A percentile compares a stretch with the other conserved stretches of the same genome.
phyloP scores from a whole-genome alignment of 2,888 invertebrate species.

The Thumatha senex region DNA sequence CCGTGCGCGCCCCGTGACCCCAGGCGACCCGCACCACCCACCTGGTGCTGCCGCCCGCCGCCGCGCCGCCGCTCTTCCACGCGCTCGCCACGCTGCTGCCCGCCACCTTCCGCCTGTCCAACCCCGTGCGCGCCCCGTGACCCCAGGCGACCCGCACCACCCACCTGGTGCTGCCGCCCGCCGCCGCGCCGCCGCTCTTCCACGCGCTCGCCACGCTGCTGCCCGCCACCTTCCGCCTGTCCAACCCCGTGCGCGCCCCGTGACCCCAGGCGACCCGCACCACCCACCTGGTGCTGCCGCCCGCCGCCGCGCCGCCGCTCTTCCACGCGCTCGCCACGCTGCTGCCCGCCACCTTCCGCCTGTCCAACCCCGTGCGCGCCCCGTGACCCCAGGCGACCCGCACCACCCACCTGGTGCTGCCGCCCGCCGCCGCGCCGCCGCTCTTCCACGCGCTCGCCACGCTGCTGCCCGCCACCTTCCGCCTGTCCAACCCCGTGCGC shows the following conservation, averaged over 20 bases:
- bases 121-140: constrained; percentile 87
- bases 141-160: too few species aligned
- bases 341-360: constrained; percentile 96
- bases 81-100: constrained; percentile 94
- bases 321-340: constrained; percentile 92
- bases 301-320: constrained; percentile 78
- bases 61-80: constrained; percentile 86
- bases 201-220: constrained; percentile 91
- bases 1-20: constrained; percentile 82
- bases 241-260: constrained; percentile 91
- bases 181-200: constrained; percentile 86
- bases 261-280: not conserved
- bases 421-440: constrained; percentile 69
- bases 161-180: constrained; percentile 42
- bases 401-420: constrained; percentile 48
- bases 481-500: constrained; percentile 96
- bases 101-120: constrained; percentile 96
- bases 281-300: constrained; percentile 41
- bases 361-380: constrained; percentile 94
- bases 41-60: constrained; percentile 42
- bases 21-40: too few species aligned
- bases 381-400: not conserved
- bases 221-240: constrained; percentile 95
- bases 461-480: constrained; percentile 96
- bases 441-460: constrained; percentile 92